Base-by-base conservation (phyloP, 2,113 vertebrate species). In the Ophthalmolycus amberensis region DNA sequence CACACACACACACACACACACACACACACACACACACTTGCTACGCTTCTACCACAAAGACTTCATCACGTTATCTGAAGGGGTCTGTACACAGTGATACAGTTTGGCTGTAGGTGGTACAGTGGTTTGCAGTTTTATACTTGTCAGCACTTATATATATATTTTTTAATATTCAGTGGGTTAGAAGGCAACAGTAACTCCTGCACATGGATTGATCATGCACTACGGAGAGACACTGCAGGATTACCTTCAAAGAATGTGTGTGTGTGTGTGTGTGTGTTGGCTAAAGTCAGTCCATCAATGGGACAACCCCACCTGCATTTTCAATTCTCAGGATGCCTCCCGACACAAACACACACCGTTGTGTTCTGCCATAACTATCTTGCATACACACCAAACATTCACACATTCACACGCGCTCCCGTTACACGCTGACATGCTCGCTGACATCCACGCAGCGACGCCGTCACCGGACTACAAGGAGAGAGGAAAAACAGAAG, bases 401-500 rank as follows among this genome's bases (percentile, higher is more conserved):
- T 52, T 20, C 44, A 62, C 56, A 60, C 27, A 4, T 66, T 69
- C 9, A 9, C 29, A 56, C 27, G 16, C 0, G 58, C 18, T 73
- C 64, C 4, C 65, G 75, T 75, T 56, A 60, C 44, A 16, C 59
- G 38, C 10, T 40, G 79, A 54, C 32, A 14, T 7, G 65, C 68
- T 77, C 44, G 12, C 59, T 85, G 82, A 87, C 75, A 81, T 84
- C 86, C 79, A 83, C 48, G 5, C 75, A 56, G 52, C n/a, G 63
- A 82, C 79, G 66, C 40, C 44, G 44, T 42, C 68, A 37, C 50
- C 0, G 9, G 73, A 60, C 68, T 64, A 48, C 79, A 68, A 79
- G 85, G 78, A 67, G 79, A 90, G 64, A 85, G 63, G 71, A 71
- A 59, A 71, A 73, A 76, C 77, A 71, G 70, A 72, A 32, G n/a